phyloP scores from a whole-genome alignment of 2,113 vertebrate species.

The Heloderma charlesbogerti region DNA sequence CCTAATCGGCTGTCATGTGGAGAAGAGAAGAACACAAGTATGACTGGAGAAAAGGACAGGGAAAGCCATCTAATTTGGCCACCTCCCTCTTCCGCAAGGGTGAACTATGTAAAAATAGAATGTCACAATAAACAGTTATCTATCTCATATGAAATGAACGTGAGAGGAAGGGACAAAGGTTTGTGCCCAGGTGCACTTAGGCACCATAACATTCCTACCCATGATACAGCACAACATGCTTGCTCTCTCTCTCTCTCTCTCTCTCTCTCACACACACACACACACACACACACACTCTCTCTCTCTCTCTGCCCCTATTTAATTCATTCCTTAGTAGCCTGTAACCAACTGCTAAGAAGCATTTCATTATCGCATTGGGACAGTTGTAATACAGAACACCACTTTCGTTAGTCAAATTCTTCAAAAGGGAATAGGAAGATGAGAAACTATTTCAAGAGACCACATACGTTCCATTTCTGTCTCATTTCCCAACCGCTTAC shows the following conservation, averaged over 20 bases:
- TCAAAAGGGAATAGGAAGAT: background rate
- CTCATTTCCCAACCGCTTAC: background rate
- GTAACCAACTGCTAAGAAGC: background rate
- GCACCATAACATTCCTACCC: accelerated
- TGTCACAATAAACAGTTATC: background rate
- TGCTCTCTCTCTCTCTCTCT: too few species aligned
- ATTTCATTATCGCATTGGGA: background rate
- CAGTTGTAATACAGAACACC: accelerated
- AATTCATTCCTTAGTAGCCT: background rate
- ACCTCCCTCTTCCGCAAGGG: background rate
- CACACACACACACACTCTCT: background rate
- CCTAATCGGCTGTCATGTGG: conserved; percentile 5
- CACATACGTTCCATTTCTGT: accelerated
- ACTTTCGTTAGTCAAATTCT: background rate
- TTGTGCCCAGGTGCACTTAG: background rate
- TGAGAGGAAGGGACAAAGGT: background rate
- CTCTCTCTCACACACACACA: too few species aligned
- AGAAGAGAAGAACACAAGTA: background rate
- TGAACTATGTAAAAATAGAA: background rate
- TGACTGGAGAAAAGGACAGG: background rate
- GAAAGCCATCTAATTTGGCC: background rate
- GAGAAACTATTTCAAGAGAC: background rate
- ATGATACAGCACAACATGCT: background rate
- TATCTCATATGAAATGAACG: accelerated
- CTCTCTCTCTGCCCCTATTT: too few species aligned